Evolutionary conservation across 2,797 vertebrate genomes (phyloP).

Genomic region (Poeciliopsis paucimaculata): DNA sequence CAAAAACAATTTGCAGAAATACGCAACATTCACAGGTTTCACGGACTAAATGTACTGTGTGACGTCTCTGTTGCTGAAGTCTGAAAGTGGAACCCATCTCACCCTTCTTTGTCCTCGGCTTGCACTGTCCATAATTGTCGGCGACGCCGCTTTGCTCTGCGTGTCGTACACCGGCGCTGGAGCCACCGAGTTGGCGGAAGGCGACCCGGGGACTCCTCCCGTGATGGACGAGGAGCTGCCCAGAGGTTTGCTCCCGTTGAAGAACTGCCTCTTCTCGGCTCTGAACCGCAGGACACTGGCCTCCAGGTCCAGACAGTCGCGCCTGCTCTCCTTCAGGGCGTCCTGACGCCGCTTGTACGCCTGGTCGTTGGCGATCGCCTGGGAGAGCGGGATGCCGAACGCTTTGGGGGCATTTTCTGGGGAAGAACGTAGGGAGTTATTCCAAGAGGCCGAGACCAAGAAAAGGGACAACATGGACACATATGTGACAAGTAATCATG

Average conservation of each 20-base stretch:
- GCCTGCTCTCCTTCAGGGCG: constrained; percentile 81
- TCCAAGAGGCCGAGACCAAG: not conserved
- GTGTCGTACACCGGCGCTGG: constrained; percentile 42
- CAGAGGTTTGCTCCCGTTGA: constrained; percentile 66
- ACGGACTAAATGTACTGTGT: not conserved
- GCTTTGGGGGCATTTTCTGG: constrained; percentile 84
- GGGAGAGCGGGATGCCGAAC: constrained; percentile 86
- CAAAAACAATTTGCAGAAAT: not conserved
- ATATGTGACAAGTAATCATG: not conserved
- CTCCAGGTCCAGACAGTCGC: constrained; percentile 87
- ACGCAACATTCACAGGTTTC: not conserved
- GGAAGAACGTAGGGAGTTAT: not conserved
- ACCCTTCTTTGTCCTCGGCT: constrained; percentile 80
- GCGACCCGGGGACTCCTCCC: constrained; percentile 35
- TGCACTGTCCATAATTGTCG: constrained; percentile 63
- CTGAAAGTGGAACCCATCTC: constrained; percentile 19
- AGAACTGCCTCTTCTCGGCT: constrained; percentile 80
- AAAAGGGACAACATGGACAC: not conserved
- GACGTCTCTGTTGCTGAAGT: not conserved
- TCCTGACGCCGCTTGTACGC: constrained; percentile 82
- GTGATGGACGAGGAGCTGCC: constrained; percentile 29
- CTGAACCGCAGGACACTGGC: constrained; percentile 83
- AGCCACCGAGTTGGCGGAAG: constrained; percentile 47
- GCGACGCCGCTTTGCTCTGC: constrained; percentile 63
- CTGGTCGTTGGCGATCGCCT: constrained; percentile 87